A percentile compares a stretch with the other conserved stretches of the same genome.
Evolutionary conservation across 1,140 invertebrate genomes (phyloP).

Genomic region (Plectrocnemia conspersa): DNA sequence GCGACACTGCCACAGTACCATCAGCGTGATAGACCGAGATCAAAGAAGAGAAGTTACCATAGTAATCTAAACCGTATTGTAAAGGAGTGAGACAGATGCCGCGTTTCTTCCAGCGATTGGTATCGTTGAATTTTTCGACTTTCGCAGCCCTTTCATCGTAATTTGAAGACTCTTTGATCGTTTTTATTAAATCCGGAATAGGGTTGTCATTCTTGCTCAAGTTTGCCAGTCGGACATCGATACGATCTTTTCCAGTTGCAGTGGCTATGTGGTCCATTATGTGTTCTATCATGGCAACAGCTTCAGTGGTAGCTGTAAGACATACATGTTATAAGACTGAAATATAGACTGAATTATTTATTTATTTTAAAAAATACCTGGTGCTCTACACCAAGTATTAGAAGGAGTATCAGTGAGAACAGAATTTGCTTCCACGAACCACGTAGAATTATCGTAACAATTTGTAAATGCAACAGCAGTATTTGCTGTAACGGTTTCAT

Average conservation of each 20-base stretch:
- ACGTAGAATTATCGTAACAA: constrained; percentile 56
- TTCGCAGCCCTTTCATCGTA: constrained; percentile 45
- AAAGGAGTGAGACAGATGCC: constrained; percentile 55
- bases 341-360: neutral
- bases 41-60: constrained; percentile 52
- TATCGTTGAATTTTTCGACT: constrained; percentile 40
- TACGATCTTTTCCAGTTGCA: constrained; percentile 60
- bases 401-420: constrained; percentile 59
- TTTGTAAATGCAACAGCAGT: constrained; percentile 48
- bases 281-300: constrained; percentile 63
- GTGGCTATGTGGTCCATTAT: constrained; percentile 81
- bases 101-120: constrained; percentile 66
- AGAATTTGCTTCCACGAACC: constrained; percentile 52
- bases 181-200: constrained; percentile 40
- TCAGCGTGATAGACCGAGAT: constrained; percentile 63
- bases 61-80: constrained; percentile 51
- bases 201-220: constrained; percentile 49
- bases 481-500: constrained; percentile 49
- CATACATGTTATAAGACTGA: neutral
- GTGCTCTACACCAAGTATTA: constrained; percentile 59
- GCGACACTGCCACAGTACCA: constrained; percentile 61
- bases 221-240: constrained; percentile 62
- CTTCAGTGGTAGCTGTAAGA: constrained; percentile 54
- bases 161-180: constrained; percentile 43
- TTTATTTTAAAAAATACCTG: constrained; percentile 45